Evolutionary conservation across 2,888 invertebrate genomes (phyloP), one percentile per base, ranked within the genome.

Genomic region (Euclidia mi): DNA sequence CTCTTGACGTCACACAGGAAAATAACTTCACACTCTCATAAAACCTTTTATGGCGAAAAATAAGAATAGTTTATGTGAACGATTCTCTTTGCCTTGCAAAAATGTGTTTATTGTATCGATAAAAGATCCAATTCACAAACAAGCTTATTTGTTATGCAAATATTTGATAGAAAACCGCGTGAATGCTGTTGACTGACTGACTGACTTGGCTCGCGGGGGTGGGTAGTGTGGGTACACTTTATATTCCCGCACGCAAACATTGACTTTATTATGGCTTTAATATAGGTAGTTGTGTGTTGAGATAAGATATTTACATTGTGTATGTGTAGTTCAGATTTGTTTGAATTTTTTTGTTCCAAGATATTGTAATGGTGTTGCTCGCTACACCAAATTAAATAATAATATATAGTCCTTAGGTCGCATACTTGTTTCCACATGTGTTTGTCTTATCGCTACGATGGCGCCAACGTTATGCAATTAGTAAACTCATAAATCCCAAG

Each of bases 31-130:
- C 18, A 37, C 9, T 40, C 10, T 50, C 53, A 46, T 65, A 62
- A 68, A 71, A 65, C 61, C 38, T 52, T 71, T 65, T 56, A 58
- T 58, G 48, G 52, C 20, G 35, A 60, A 67, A 62, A 67, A 58
- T 56, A 53, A 20, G 50, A 46, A 67, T 62, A 58, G 58, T 71
- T 61, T 68, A 68, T 68, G 56, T 31, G 53, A 71, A 47, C 49
- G 65, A 71, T 49, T 64, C 64, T 40, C 53, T 65, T 71, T 71
- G 61, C 61, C 38, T 53, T 40, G 43, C 31, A 52, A 18, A 56
- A 32, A 47, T 56, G 56, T 47, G 53, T 60, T 71, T 71, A 50
- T 58, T 56, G 56, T 51, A 56, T 56, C 48, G 56, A 59, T 68
- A 71, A 51, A 58, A 62, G 57, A 49, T 53, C 55, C 50, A 51